Evolutionary conservation across 2,113 vertebrate genomes (phyloP).

Genomic region (Dryoscopus gambensis): DNA sequence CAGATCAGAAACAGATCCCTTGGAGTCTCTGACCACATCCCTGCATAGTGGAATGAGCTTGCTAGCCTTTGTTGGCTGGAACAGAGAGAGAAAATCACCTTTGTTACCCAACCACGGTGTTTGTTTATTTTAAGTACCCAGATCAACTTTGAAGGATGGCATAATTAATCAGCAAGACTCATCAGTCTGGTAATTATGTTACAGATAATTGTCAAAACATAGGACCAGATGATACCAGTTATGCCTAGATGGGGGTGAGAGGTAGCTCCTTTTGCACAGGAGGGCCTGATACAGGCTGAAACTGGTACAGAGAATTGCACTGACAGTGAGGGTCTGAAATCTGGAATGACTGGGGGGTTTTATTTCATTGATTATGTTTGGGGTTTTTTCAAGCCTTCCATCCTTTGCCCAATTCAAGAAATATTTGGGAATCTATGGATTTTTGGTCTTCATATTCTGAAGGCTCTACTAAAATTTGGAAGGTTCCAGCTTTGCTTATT

Average conservation of each 20-base stretch:
- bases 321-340: neutral
- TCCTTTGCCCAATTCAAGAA: neutral
- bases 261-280: neutral
- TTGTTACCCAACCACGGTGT: slow-evolving; percentile 6
- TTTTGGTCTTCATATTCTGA: neutral
- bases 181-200: slow-evolving; percentile 49
- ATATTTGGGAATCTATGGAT: neutral
- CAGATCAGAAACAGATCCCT: neutral
- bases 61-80: neutral
- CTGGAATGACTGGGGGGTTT: neutral
- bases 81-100: neutral
- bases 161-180: slow-evolving; percentile 53
- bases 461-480: neutral
- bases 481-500: neutral
- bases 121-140: slow-evolving; percentile 47
- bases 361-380: neutral
- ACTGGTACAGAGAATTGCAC: neutral
- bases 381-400: neutral
- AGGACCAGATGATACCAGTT: slow-evolving; percentile 37
- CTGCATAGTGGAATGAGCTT: neutral
- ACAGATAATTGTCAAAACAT: slow-evolving; percentile 52
- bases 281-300: neutral
- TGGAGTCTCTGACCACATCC: neutral
- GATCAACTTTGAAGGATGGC: slow-evolving; percentile 43
- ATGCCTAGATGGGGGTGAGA: neutral